Base-by-base conservation (phyloP, 2,888 invertebrate species). In the Microctonus hyperodae region DNA sequence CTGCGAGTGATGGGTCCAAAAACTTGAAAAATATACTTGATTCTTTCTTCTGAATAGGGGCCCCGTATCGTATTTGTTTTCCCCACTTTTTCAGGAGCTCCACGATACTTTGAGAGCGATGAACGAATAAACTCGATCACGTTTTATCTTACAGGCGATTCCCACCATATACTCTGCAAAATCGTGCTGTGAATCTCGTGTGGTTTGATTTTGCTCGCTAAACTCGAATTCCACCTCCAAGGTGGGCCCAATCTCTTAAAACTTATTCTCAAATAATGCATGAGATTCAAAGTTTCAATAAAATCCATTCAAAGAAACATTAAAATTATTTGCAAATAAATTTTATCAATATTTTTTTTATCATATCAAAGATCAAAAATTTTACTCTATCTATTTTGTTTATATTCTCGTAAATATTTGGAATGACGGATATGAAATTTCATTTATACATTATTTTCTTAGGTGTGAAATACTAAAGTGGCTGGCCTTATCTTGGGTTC, bases 181-280 rank as follows among this genome's bases (percentile, higher is more conserved):
- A 55, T 55, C 37, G 55, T 51, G 40, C 48, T 22, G 33, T 4
- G 64, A 64, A 64, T 64, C 50, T 64, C 40, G 51, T 65, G 53
- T 40, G 37, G 53, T 53, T 40, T 28, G 51, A 51, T 65, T 59
- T 65, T 65, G 58, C 53, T 28, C 40, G 40, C 51, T 37, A 65
- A 59, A 65, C 59, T 59, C 53, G 65, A 40, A 65, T 65, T 65
- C 65, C 59, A 53, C 22, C 56, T 55, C 28, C 40, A 31, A 35
- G 65, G 65, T 65, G 59, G 65, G 59, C 58, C 51, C n/a, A 59
- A 44, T 65, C 25, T 55, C 23, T 40, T 64, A 57, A 31, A 28
- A 16, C 16, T 31, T 37, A n/a, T 40, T 44, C 20, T n/a, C n/a
- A 48, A 50, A 7, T 4, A 5, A 20, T 50, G 16, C 37, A 37